Evolutionary conservation across 2,888 invertebrate genomes (phyloP).

Genomic region (Electrophaes corylata): DNA sequence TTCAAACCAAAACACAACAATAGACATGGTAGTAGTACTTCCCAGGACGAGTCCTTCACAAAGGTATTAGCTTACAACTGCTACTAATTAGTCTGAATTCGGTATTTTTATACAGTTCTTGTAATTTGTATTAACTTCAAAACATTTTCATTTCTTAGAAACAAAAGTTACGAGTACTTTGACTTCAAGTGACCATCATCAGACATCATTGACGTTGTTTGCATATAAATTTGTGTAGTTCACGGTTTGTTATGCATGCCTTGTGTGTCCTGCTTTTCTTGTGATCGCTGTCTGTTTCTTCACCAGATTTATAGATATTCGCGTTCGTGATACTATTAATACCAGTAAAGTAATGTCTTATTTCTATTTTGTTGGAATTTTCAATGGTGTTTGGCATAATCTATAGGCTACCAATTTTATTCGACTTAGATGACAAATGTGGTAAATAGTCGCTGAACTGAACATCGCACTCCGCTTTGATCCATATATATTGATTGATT

Average conservation of each 20-base stretch:
- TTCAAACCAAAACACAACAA: too few species aligned
- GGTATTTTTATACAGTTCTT: background rate
- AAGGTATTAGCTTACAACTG: too few species aligned
- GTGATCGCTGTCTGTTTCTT: constrained; percentile 47
- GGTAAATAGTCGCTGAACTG: too few species aligned
- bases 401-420: background rate
- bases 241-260: constrained; percentile 60
- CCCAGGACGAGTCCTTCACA: too few species aligned
- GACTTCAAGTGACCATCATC: constrained; percentile 36
- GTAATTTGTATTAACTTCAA: background rate
- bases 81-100: background rate
- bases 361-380: too few species aligned
- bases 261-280: constrained; percentile 52
- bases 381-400: too few species aligned
- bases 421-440: background rate
- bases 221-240: constrained; percentile 56
- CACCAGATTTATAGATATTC: background rate
- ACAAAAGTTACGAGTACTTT: constrained; percentile 45
- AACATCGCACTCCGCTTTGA: too few species aligned
- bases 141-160: constrained; percentile 46
- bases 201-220: constrained; percentile 42
- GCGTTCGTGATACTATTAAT: background rate
- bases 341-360: too few species aligned
- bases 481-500: too few species aligned
- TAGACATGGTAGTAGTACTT: too few species aligned